A percentile compares a stretch with the other conserved stretches of the same genome.
These are phyloP conservation scores for Hemibagrus guttatus DNA, from an alignment of 2,797 vertebrate species.

Conservation along the genomic window DNA sequence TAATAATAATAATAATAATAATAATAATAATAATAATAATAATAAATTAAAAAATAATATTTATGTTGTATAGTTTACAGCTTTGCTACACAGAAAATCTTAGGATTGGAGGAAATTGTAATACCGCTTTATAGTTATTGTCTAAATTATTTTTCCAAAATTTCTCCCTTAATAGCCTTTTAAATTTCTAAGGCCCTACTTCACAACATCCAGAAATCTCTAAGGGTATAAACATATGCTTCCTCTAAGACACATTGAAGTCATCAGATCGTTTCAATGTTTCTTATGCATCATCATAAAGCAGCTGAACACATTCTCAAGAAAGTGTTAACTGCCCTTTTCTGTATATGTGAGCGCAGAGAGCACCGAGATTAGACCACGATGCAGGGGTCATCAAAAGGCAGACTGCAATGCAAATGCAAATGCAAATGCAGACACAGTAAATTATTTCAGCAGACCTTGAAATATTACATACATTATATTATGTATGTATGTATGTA, in stretches of 20 bases:
- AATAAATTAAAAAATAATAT: conserved; percentile 36
- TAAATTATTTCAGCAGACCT: neutral
- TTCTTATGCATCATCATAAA: neutral
- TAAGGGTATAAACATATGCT: neutral
- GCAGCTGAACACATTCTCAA: neutral
- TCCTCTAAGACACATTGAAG: neutral
- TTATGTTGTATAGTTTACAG: neutral
- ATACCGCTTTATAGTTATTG: neutral
- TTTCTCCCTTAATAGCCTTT: neutral
- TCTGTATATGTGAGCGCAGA: neutral
- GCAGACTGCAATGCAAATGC: neutral
- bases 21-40: conserved; percentile 24
- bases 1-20: conserved; percentile 39
- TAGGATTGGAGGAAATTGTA: too few relatives aligned
- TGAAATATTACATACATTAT: neutral
- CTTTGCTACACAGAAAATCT: neutral
- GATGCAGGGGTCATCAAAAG: neutral
- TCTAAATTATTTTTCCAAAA: neutral
- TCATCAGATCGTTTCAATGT: neutral
- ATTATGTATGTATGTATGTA: too few relatives aligned
- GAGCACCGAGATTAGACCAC: neutral
- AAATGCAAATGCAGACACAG: neutral
- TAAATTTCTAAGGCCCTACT: neutral
- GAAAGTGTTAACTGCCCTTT: neutral
- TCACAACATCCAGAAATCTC: neutral